Conservation (phyloP, 2,888 invertebrate genomes). For the Tachina lurida region DNA sequence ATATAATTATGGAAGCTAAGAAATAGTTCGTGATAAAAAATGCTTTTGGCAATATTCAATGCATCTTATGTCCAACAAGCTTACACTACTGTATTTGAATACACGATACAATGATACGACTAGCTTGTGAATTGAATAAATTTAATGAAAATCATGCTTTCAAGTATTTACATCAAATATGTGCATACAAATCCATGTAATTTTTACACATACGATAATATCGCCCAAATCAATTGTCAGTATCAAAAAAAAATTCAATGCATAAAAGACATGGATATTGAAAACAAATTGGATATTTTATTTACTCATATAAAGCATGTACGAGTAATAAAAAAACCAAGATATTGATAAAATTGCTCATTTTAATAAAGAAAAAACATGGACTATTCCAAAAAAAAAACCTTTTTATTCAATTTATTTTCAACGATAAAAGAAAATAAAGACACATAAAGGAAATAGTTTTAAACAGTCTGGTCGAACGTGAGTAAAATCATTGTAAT, state of each 20-base stretch:
- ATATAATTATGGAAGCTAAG: too few species aligned
- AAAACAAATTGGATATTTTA: not conserved
- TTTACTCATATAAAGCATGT: not conserved
- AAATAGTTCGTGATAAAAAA: too few species aligned
- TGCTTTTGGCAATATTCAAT: too few species aligned
- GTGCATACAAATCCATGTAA: too few species aligned
- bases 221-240: too few species aligned
- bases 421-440: not conserved
- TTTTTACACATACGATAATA: too few species aligned
- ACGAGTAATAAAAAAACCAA: conserved; percentile 1
- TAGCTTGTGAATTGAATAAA: too few species aligned
- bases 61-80: too few species aligned
- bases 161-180: too few species aligned
- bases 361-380: not conserved
- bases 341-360: not conserved
- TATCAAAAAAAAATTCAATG: not conserved
- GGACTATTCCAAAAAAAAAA: not conserved
- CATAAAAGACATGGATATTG: not conserved
- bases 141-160: too few species aligned
- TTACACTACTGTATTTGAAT: too few species aligned
- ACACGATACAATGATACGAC: too few species aligned
- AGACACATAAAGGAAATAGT: not conserved
- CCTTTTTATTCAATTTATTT: conserved; percentile 1
- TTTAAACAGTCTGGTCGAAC: conserved; percentile 10
- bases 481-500: conserved; percentile 12